Base-by-base conservation (phyloP, 2,888 invertebrate genomes). In the Drosophila greeni region DNA sequence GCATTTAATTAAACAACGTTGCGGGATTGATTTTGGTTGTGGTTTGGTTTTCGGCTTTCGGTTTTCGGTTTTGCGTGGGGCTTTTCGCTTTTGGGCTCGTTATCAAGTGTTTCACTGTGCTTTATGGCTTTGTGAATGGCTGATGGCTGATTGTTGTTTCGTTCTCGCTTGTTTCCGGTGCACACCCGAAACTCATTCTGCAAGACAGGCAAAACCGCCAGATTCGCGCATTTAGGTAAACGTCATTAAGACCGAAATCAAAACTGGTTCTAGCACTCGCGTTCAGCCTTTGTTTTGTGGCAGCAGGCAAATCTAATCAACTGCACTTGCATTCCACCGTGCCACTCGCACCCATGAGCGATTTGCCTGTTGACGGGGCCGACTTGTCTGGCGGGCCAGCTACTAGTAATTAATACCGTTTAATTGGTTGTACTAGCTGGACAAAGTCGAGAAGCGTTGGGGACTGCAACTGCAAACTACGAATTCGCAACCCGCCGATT, bases 241-340 rank as follows among this genome's bases (percentile, higher is more conserved):
- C 56, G 34, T 31, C 59, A 51, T 24, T 36, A 34, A 36, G 26
- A 40, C 42, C 59, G 42, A 60, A 43, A 40, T 26, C 40, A 29
- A 59, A 59, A 43, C 53, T 29, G 56, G 47, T 45, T 49, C 34
- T 37, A 45, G 31, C 33, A 16, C 18, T 61, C 58, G 40, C 23
- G 39, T 29, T 26, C 29, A 20, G 66, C 34, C 29, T 64, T 68
- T 67, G 66, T 68, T 37, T 51, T 36, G 34, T 33, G 36, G 42
- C 66, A 65, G 36, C 45, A 11, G 24, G 39, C 66, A 64, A 76
- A 73, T 82, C 70, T 70, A 82, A 76, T 73, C 73, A 82, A 73
- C 78, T 83, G 83, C 83, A 84, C 70, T 68, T 83, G 83, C 83
- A 84, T 66, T 66, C 64, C 60, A 70, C 52, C 24, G 6, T 52